Conservation (phyloP, 1,140 invertebrate genomes). For the Dendrolimus punctatus region DNA sequence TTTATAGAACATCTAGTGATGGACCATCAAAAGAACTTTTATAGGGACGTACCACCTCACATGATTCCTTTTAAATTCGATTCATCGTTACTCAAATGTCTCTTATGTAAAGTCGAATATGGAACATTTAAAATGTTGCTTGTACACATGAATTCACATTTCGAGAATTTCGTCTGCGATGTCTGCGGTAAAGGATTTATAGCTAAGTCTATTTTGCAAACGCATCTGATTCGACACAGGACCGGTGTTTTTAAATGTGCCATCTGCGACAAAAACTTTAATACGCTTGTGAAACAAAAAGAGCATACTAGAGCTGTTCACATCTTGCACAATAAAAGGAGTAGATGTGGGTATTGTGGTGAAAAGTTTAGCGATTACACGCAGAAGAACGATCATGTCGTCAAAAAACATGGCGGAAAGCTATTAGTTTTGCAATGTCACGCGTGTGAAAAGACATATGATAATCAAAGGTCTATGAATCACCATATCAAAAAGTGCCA, state of each 20-base stretch:
- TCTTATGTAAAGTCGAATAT: conserved; percentile 29
- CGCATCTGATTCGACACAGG: conserved; percentile 42
- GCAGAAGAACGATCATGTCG: conserved; percentile 45
- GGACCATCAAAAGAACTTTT: conserved; percentile 21
- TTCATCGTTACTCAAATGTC: conserved; percentile 20
- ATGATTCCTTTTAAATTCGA: conserved; percentile 46
- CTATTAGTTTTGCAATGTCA: conserved; percentile 33
- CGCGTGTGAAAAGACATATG: conserved; percentile 42
- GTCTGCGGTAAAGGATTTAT: conserved; percentile 38
- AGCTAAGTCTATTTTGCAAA: conserved; percentile 28
- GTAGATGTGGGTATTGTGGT: conserved; percentile 47
- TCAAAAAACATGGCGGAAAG: conserved; percentile 34
- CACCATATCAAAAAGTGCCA: conserved; percentile 39
- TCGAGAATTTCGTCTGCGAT: conserved; percentile 36
- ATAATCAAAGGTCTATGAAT: conserved; percentile 39
- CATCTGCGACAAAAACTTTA: conserved; percentile 39
- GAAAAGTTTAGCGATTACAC: conserved; percentile 47
- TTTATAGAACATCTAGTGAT: conserved; percentile 28
- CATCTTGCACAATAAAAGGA: conserved; percentile 27
- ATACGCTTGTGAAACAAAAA: conserved; percentile 31
- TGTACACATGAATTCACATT: conserved; percentile 53
- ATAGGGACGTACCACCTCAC: conserved; percentile 28
- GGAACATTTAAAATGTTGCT: conserved; percentile 46
- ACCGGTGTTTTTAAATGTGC: conserved; percentile 35
- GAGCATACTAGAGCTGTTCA: conserved; percentile 46